Evolutionary conservation across 2,113 vertebrate species (phyloP).

Genomic region (Thalassoma bifasciatum): DNA sequence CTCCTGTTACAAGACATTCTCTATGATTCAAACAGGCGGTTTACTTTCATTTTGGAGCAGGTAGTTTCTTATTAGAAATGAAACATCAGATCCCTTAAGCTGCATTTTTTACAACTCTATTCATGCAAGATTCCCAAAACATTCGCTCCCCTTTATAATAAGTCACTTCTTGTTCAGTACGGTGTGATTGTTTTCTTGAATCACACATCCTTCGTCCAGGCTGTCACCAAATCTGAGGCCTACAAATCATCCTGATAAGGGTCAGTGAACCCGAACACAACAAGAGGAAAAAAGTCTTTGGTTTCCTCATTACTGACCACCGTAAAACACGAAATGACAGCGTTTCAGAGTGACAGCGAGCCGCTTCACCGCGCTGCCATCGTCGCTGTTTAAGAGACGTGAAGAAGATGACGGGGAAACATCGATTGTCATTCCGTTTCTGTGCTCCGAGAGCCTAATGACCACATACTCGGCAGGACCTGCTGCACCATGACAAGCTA

Average conservation of each 20-base stretch:
- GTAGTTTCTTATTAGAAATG: conserved; percentile 66
- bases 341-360: conserved; percentile 34
- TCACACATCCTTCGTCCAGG: neutral
- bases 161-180: conserved; percentile 40
- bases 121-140: conserved; percentile 62
- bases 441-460: conserved; percentile 60
- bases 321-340: conserved; percentile 32
- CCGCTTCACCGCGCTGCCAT: conserved; percentile 22
- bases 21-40: conserved; percentile 59
- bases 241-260: conserved; percentile 45
- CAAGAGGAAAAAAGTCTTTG: conserved; percentile 3
- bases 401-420: conserved; percentile 44
- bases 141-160: conserved; percentile 41
- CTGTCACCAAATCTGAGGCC: conserved; percentile 42
- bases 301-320: conserved; percentile 43
- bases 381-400: conserved; percentile 15
- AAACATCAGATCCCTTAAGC: conserved; percentile 50
- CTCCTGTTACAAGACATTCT: conserved; percentile 54
- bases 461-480: conserved; percentile 66
- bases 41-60: conserved; percentile 62
- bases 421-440: conserved; percentile 56
- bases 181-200: conserved; percentile 8
- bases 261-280: conserved; percentile 51
- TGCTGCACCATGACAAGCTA: conserved; percentile 75
- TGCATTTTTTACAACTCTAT: conserved; percentile 21